These are phyloP conservation scores for Mesopsocus fuscifrons DNA, from an alignment of 2,888 invertebrate species.

Conservation along the genomic window DNA sequence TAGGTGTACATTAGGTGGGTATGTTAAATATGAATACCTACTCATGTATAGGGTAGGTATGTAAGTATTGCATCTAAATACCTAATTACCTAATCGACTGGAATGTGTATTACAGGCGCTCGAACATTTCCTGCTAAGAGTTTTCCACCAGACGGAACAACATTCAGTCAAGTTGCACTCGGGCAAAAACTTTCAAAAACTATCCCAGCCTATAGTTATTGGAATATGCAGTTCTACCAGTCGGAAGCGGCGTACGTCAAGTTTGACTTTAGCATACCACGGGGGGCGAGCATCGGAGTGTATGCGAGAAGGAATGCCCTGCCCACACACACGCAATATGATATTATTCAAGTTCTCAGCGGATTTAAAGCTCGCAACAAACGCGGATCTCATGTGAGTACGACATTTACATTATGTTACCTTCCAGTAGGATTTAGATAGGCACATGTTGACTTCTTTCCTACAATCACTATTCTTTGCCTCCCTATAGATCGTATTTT, in stretches of 20 bases:
- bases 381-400: conserved; percentile 70
- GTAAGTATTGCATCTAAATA: too few relatives aligned
- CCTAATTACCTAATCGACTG: too few relatives aligned
- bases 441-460: too few relatives aligned
- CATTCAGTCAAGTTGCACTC: conserved; percentile 74
- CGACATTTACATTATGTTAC: background rate
- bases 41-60: too few relatives aligned
- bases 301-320: conserved; percentile 86
- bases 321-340: conserved; percentile 92
- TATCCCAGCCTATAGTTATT: conserved; percentile 86
- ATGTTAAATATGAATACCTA: too few relatives aligned
- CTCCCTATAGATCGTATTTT: too few relatives aligned
- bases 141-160: conserved; percentile 83
- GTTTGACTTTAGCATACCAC: conserved; percentile 83
- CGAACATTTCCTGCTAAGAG: conserved; percentile 77
- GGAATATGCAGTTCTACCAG: conserved; percentile 96
- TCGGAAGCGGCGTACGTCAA: conserved; percentile 84
- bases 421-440: too few relatives aligned
- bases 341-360: conserved; percentile 82
- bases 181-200: conserved; percentile 74
- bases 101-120: conserved; percentile 50
- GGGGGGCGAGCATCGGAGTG: conserved; percentile 84
- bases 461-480: background rate
- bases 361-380: conserved; percentile 74
- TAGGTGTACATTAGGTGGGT: too few relatives aligned